Conservation (phyloP, 2,888 invertebrate genomes). For the Chrysopilus asiliformis region DNA sequence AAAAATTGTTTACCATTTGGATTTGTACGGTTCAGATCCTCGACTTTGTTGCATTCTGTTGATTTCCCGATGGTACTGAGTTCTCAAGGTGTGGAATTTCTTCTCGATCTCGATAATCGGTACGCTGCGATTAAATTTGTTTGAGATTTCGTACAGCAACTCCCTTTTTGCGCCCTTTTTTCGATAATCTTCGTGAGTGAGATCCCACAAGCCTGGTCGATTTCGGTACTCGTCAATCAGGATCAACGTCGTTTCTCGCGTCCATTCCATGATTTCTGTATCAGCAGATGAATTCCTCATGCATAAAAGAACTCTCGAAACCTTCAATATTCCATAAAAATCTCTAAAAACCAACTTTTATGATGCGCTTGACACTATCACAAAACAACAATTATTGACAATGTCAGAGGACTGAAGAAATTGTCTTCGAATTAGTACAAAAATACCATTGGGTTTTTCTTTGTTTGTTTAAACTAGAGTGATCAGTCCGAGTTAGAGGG, state of each 20-base stretch:
- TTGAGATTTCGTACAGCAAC: constrained; percentile 28
- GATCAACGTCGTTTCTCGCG: constrained; percentile 31
- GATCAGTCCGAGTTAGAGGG: too few relatives aligned
- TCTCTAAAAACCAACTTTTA: too few relatives aligned
- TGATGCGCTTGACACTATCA: too few relatives aligned
- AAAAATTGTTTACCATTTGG: too few relatives aligned
- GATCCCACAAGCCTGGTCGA: constrained; percentile 32
- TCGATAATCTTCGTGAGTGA: constrained; percentile 35
- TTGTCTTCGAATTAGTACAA: too few relatives aligned
- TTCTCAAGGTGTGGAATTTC: constrained; percentile 46
- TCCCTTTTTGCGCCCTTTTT: constrained; percentile 33
- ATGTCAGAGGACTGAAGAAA: too few relatives aligned
- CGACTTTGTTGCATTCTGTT: constrained; percentile 41
- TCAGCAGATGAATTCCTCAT: too few relatives aligned
- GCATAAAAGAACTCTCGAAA: too few relatives aligned
- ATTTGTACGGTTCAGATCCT: constrained; percentile 38
- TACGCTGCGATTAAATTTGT: constrained; percentile 28
- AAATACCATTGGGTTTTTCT: too few relatives aligned
- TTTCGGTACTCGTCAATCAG: constrained; percentile 32
- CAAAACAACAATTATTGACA: too few relatives aligned
- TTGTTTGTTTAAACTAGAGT: too few relatives aligned
- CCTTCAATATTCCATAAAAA: too few relatives aligned
- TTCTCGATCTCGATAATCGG: constrained; percentile 41
- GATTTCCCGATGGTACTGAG: constrained; percentile 47
- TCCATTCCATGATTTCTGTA: constrained; percentile 39